phyloP scores from a whole-genome alignment of 2,888 invertebrate species.

The Unio delphinus region DNA sequence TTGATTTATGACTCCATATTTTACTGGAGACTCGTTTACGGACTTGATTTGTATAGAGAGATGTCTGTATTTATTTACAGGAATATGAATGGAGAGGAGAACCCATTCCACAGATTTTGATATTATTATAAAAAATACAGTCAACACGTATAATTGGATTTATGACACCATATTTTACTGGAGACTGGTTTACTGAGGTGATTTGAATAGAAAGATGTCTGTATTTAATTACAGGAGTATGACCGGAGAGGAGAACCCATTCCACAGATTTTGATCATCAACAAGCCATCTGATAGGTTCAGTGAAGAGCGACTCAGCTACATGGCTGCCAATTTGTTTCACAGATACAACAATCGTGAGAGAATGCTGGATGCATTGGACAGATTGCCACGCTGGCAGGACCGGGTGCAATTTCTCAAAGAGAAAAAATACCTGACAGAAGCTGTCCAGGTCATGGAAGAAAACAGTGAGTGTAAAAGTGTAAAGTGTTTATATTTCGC shows the following conservation, averaged over 20 bases:
- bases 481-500: neutral
- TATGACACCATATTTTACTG: too few species aligned
- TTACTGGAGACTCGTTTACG: too few species aligned
- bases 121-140: too few species aligned
- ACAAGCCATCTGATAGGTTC: slow-evolving; percentile 39
- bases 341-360: slow-evolving; percentile 31
- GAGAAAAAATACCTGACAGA: slow-evolving; percentile 36
- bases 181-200: too few species aligned
- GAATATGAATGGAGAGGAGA: too few species aligned
- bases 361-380: slow-evolving; percentile 49
- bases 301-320: slow-evolving; percentile 48
- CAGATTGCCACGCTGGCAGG: slow-evolving; percentile 35
- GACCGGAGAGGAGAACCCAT: slow-evolving; percentile 1
- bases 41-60: too few species aligned
- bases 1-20: too few species aligned
- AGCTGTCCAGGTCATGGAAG: slow-evolving; percentile 38
- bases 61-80: too few species aligned
- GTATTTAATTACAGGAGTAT: too few species aligned
- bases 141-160: too few species aligned
- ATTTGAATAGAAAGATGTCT: too few species aligned
- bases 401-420: slow-evolving; percentile 48
- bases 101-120: too few species aligned
- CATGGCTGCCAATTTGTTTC: slow-evolving; percentile 49
- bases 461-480: slow-evolving; percentile 41
- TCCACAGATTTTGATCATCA: slow-evolving; percentile 34